These are phyloP conservation scores for Hippocampus barbouri DNA, from an alignment of 2,113 vertebrate genomes.

Conservation along the genomic window DNA sequence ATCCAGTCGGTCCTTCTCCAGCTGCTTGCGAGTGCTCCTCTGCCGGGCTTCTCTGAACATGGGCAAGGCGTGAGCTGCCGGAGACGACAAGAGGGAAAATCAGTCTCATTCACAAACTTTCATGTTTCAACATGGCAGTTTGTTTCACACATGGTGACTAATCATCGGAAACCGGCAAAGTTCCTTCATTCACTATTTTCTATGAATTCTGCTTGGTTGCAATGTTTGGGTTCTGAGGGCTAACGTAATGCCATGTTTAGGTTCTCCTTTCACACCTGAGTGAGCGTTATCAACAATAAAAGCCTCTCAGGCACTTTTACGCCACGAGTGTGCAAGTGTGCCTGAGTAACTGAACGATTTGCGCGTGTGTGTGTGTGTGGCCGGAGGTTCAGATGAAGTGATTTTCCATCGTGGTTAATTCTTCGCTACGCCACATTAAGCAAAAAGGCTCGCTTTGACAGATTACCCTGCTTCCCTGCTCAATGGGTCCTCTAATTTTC, in stretches of 20 bases:
- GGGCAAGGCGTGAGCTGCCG: conserved; percentile 87
- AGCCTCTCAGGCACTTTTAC: conserved; percentile 39
- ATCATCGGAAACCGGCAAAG: not conserved
- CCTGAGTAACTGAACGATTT: conserved; percentile 44
- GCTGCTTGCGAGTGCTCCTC: conserved; percentile 90
- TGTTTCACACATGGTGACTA: not conserved
- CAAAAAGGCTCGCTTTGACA: conserved; percentile 77
- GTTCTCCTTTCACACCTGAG: conserved; percentile 55
- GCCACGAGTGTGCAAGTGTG: conserved; percentile 35
- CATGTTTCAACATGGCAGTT: not conserved
- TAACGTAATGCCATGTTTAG: conserved; percentile 40
- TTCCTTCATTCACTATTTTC: not conserved
- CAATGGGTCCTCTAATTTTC: conserved; percentile 73
- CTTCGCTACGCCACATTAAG: conserved; percentile 73
- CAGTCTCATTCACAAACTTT: conserved; percentile 10
- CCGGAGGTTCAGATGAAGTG: conserved; percentile 63
- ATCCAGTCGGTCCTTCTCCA: conserved; percentile 94
- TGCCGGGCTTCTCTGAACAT: conserved; percentile 99
- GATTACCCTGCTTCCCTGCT: conserved; percentile 69
- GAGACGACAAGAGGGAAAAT: conserved; percentile 37
- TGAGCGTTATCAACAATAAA: conserved; percentile 65
- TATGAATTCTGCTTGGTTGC: not conserved
- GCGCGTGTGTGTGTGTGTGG: not conserved
- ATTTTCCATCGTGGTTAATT: conserved; percentile 76
- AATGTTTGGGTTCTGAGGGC: conserved; percentile 4